Base-by-base conservation (phyloP, 2,888 invertebrate species). In the Nebria brevicollis region DNA sequence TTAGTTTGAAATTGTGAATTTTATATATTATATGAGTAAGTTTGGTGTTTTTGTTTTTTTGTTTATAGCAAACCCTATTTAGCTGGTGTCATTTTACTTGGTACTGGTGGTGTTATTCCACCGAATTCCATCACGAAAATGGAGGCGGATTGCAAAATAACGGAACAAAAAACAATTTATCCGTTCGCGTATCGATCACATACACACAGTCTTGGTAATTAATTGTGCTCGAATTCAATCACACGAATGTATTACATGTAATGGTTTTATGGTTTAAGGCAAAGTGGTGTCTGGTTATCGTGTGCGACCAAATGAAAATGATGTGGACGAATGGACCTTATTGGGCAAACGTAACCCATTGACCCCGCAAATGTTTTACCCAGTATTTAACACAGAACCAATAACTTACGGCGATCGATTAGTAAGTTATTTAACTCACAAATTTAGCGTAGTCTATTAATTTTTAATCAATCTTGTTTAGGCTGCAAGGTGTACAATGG, bases 141-240 rank as follows among this genome's bases (percentile, higher is more conserved):
- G 96, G 99, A 99, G 89, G 93, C 96, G 0, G 95, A 96, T 0
- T 99, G 99, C 89, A 90, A 91, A 80, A 92, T 97, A 73, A 90
- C 89, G 1, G 96, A 97, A 87, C 91, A 95, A 78, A 96, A 97
- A 88, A 92, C 93, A 4, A 93, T 99, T 75, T 94, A 98, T 90
- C 99, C 99, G 0, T 97, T 99, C 89, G 98, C 98, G 0, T 99
- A 96, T 90, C 93, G 99, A 83, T 96, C 96, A 0, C 99, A 99
- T 87, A 98, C 99, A 0, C 99, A 99, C 86, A 91, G 93, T 34
- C 92, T 98, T 79, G 97, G 97, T 90, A 89, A 87, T 87, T 85
- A 72, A 73, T 73, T 68, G 20, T 5, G 34, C 34, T 34, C 1
- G 34, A 34, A 4, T 34, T 34, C 5, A 34, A 34, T 34, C 5